Percentiles rank a stretch among this genome's conserved stretches.
Evolutionary conservation across 2,888 invertebrate genomes (phyloP).

Genomic region (Antheraea yamamai): DNA sequence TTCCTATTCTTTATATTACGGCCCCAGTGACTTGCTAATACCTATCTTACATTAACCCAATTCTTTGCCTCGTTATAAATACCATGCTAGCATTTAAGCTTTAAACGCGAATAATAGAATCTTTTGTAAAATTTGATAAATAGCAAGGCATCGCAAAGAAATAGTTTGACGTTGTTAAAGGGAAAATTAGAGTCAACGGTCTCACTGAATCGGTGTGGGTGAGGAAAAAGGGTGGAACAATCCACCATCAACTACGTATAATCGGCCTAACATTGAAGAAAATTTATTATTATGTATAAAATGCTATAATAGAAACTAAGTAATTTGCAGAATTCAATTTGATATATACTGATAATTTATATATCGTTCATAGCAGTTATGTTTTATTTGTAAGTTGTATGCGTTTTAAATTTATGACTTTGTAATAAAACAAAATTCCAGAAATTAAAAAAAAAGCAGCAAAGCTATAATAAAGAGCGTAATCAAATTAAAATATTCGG

Average conservation of each 20-base stretch:
- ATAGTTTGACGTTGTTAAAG: constrained; percentile 8
- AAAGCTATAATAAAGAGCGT: too few species aligned
- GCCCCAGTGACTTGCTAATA: constrained; percentile 13
- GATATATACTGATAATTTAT: background rate
- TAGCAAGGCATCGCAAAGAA: constrained; percentile 3
- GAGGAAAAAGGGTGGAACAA: constrained; percentile 1
- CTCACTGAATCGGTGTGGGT: background rate
- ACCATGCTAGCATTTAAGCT: background rate
- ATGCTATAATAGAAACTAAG: background rate
- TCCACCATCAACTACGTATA: background rate
- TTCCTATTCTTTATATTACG: background rate
- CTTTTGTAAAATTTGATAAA: constrained; percentile 14
- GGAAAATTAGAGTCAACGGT: constrained; percentile 7
- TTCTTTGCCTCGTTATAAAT: constrained; percentile 1
- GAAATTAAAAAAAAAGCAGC: too few species aligned
- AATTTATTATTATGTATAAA: background rate
- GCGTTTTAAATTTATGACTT: background rate
- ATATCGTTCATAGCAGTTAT: background rate
- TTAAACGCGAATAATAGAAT: constrained; percentile 6
- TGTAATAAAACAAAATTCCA: too few species aligned
- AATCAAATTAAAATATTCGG: background rate
- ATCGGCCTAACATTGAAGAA: background rate
- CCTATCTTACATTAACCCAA: constrained; percentile 11
- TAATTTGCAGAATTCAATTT: background rate
- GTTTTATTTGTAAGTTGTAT: background rate